phyloP scores from a whole-genome alignment of 2,113 vertebrate species.

The Bos taurus region ARS-UCD2.0 NC_037354.1:18606001-18606500 shows the following conservation, averaged over 20 bases:
- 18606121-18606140: not conserved
- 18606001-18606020: not conserved
- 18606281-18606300: not conserved
- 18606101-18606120: not conserved
- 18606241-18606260: not conserved
- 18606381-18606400: not conserved
- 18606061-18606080: not conserved
- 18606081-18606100: not conserved
- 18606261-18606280: not conserved
- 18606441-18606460: not conserved
- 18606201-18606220: not conserved
- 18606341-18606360: not conserved
- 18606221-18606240: not conserved
- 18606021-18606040: not conserved
- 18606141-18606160: not conserved
- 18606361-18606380: not conserved
- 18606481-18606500: not conserved
- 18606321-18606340: not conserved
- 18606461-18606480: not conserved
- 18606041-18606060: not conserved
- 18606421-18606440: not conserved
- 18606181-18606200: not conserved
- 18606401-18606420: not conserved
- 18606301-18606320: not conserved
- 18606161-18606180: not conserved